Evolutionary conservation across 2,888 invertebrate genomes (phyloP), one percentile per base, ranked within the genome.

Genomic region (Sceliomorpha sp.): DNA sequence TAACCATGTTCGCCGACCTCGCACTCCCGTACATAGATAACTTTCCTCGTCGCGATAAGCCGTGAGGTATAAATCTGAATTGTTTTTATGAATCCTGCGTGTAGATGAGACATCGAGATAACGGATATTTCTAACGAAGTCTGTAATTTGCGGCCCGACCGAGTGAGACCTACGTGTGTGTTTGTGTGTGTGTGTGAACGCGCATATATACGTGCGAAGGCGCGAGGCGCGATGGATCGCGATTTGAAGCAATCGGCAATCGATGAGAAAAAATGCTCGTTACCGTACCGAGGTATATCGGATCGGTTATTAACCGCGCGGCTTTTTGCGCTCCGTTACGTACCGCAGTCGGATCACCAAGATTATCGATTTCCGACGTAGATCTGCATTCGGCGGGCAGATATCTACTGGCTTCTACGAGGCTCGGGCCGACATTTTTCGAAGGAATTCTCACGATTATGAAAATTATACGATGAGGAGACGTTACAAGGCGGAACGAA

Each of bases 11-110:
- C 29, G n/a, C 47, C 58, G 47, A 45, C 31, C 58, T 58, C 50
- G 67, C 72, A 69, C 62, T 70, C 48, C 70, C 73, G 53, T 60
- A 59, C 75, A 71, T 67, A 76, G 78, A 78, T 80, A 79, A 80
- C 81, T 79, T 81, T 81, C 80, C 70, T 77, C 76, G 72, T 73
- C 70, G 69, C 75, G 80, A 81, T 75, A 79, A 81, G 78, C 79
- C 72, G 74, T 75, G 70, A 82, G 79, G 78, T 81, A 83, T 79
- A 81, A 83, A 82, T 84, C 81, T 80, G 79, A 81, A 84, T 84
- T 81, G 79, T 82, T 84, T 83, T 83, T 81, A 80, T 77, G 77
- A 79, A 77, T 78, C 75, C 69, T 50, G 75, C 72, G 70, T 62
- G 73, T 73, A 80, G 81, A 83, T 81, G 76, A 71, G 74, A 75